Evolutionary conservation across 2,888 invertebrate species (phyloP).

Genomic region (Auanema freiburgensis): DNA sequence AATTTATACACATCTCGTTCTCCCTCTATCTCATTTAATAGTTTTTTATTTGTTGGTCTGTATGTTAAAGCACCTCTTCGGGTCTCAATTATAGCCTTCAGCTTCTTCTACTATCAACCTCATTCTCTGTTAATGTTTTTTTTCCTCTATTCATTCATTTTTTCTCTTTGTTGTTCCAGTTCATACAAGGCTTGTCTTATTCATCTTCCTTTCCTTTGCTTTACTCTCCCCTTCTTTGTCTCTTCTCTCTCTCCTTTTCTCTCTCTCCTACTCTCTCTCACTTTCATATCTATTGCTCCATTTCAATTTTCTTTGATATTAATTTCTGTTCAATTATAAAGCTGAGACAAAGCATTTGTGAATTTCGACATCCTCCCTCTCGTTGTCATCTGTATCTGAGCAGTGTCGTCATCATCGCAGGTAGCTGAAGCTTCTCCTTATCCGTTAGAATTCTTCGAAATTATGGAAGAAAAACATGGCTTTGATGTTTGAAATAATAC

Average conservation of each 20-base stretch:
- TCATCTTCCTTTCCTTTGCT: neutral
- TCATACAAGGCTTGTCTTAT: neutral
- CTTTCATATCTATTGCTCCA: neutral
- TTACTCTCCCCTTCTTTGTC: neutral
- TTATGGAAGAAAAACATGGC: too few species aligned
- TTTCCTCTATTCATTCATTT: neutral
- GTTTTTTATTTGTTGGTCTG: neutral
- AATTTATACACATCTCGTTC: neutral
- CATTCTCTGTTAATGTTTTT: slow-evolving; percentile 3
- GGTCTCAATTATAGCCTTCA: neutral
- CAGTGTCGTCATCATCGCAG: too few species aligned
- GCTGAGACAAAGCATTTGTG: too few species aligned
- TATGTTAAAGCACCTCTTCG: too few species aligned
- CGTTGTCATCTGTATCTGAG: too few species aligned
- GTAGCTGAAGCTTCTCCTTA: too few species aligned
- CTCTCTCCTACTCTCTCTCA: neutral
- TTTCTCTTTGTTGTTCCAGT: neutral
- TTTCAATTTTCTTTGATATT: too few species aligned
- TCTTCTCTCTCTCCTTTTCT: neutral
- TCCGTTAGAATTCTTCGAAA: too few species aligned
- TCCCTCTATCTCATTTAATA: neutral
- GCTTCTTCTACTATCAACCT: slow-evolving; percentile 3
- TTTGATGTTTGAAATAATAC: too few species aligned
- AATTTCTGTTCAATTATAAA: too few species aligned
- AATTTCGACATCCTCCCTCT: too few species aligned